Conservation (phyloP, 2,113 vertebrate genomes). For the Rostratula benghalensis region DNA sequence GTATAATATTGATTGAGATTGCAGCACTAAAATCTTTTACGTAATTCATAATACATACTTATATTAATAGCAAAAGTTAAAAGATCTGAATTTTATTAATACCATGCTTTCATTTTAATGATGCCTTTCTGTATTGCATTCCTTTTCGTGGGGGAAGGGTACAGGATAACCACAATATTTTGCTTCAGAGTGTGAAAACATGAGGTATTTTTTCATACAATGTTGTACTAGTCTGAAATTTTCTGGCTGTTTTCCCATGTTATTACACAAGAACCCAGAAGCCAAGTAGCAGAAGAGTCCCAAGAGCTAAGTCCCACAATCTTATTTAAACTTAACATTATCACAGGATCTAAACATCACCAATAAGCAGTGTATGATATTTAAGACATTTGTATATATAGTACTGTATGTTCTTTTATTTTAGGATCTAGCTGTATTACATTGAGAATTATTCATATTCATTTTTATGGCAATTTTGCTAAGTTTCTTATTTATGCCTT, state of each 20-base stretch:
- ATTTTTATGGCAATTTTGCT: background rate
- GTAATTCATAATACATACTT: background rate
- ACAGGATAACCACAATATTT: background rate
- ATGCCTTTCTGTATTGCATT: background rate
- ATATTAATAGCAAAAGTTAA: background rate
- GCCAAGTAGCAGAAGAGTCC: background rate
- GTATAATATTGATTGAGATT: background rate
- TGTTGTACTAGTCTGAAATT: background rate
- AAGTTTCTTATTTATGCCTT: background rate
- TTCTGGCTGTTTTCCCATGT: background rate
- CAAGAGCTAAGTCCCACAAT: background rate
- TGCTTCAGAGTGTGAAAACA: background rate
- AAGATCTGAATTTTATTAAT: background rate
- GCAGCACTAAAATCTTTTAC: background rate
- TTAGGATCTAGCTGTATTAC: background rate
- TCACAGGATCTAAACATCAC: background rate
- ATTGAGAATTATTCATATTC: background rate
- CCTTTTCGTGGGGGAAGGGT: background rate
- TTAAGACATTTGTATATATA: background rate
- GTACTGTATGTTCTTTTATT: background rate
- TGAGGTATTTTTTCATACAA: background rate
- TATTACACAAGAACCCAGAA: background rate
- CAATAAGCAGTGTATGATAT: background rate
- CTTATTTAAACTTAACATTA: background rate
- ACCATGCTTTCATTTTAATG: background rate